A percentile compares a stretch with the other conserved stretches of the same genome.
phyloP scores from a whole-genome alignment of 2,113 vertebrate species.

The Gallinago media region DNA sequence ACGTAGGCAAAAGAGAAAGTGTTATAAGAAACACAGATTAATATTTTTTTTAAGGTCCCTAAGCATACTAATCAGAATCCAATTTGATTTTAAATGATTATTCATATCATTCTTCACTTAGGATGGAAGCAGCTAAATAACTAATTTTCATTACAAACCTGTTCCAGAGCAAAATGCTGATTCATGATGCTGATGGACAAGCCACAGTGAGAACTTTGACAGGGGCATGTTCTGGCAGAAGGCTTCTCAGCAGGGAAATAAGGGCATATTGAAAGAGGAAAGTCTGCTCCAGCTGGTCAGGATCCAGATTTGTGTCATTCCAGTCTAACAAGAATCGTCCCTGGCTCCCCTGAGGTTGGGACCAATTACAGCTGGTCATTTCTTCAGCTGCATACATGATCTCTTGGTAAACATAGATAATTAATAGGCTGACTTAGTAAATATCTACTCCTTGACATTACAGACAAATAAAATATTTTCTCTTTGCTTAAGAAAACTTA shows the following conservation, averaged over 20 bases:
- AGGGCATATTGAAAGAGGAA: background rate
- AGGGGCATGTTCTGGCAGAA: background rate
- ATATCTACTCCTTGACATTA: background rate
- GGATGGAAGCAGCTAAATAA: background rate
- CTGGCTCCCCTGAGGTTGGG: background rate
- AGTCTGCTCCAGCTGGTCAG: background rate
- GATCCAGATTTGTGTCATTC: conserved; percentile 1
- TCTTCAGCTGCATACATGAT: background rate
- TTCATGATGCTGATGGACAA: background rate
- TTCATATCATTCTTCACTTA: background rate
- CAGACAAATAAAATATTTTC: background rate
- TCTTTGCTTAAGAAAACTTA: background rate
- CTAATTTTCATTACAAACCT: background rate
- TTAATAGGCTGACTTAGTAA: background rate
- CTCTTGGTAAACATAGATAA: background rate
- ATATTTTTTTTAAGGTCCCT: background rate
- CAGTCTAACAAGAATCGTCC: background rate
- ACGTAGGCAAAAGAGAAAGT: background rate
- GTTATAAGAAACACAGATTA: background rate
- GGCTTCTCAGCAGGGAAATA: conserved; percentile 33
- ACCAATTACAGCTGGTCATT: conserved; percentile 24
- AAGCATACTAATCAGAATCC: background rate
- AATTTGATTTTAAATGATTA: conserved; percentile 10
- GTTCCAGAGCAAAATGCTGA: background rate
- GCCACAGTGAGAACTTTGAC: background rate